Percentiles rank a stretch among this genome's conserved stretches.
Conservation (phyloP, 2,797 vertebrate genomes). For the Galaxias olidus region DNA sequence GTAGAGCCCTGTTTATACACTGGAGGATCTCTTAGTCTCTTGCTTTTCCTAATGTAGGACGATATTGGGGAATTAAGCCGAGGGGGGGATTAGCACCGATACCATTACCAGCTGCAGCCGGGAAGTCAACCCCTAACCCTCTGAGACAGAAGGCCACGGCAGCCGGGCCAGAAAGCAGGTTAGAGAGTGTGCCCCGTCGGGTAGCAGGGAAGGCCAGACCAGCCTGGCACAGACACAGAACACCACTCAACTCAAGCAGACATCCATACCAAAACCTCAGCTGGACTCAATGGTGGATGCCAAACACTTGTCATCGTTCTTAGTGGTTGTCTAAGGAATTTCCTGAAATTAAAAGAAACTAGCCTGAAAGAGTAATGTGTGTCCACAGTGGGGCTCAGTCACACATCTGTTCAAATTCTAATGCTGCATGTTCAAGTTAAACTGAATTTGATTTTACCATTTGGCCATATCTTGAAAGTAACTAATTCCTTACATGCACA, state of each 20-base stretch:
- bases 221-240: slow-evolving; percentile 33
- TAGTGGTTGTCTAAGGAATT: slow-evolving; percentile 4
- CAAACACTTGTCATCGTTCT: slow-evolving; percentile 8
- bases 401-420: slow-evolving; percentile 22
- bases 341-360: too few species aligned
- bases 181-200: slow-evolving; percentile 43
- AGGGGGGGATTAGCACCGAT: slow-evolving; percentile 55
- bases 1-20: slow-evolving; percentile 65
- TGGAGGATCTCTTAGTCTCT: slow-evolving; percentile 65
- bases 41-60: slow-evolving; percentile 76
- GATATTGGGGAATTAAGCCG: slow-evolving; percentile 73
- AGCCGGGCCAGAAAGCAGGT: slow-evolving; percentile 13
- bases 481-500: too few species aligned
- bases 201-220: slow-evolving; percentile 31
- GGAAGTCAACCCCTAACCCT: slow-evolving; percentile 48
- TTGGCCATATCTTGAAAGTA: too few species aligned
- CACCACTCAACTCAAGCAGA: slow-evolving; percentile 38
- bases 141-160: slow-evolving; percentile 4
- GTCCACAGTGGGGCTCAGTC: neutral
- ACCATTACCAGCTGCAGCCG: slow-evolving; percentile 63
- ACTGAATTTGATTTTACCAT: too few species aligned
- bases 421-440: neutral
- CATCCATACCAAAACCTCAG: slow-evolving; percentile 48
- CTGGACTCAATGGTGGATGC: slow-evolving; percentile 37
- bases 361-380: neutral